These are phyloP conservation scores for Chromoteleia sp. DNA, from an alignment of 2,888 invertebrate species.

Conservation along the genomic window DNA sequence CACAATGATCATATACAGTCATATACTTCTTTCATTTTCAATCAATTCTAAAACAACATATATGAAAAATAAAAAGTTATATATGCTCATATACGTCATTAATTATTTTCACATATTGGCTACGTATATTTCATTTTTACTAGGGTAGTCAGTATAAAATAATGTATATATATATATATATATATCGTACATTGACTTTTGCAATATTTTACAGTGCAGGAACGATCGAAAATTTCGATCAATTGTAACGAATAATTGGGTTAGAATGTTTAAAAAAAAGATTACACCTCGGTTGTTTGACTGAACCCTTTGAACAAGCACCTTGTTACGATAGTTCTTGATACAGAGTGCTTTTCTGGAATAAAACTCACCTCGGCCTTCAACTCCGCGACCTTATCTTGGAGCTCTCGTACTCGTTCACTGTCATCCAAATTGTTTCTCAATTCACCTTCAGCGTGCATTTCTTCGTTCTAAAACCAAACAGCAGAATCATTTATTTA, in stretches of 20 bases:
- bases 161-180: too few species aligned
- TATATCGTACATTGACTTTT: constrained; percentile 39
- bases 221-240: constrained; percentile 1
- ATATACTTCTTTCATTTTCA: too few species aligned
- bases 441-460: constrained; percentile 96
- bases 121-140: too few species aligned
- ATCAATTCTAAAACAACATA: too few species aligned
- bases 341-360: neutral
- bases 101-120: too few species aligned
- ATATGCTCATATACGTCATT: too few species aligned
- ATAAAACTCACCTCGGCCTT: constrained; percentile 93
- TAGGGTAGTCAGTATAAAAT: too few species aligned
- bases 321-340: neutral
- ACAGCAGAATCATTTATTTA: too few species aligned
- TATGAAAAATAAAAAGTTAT: too few species aligned
- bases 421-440: constrained; percentile 94
- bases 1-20: too few species aligned
- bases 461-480: constrained; percentile 93
- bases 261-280: neutral
- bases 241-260: neutral
- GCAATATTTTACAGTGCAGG: constrained; percentile 61
- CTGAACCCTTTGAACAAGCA: neutral
- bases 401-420: constrained; percentile 94
- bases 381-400: constrained; percentile 96
- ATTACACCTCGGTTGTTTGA: neutral